Evolutionary conservation across 2,113 vertebrate genomes (phyloP).

Genomic region (Microcebus lehilahytsara): DNA sequence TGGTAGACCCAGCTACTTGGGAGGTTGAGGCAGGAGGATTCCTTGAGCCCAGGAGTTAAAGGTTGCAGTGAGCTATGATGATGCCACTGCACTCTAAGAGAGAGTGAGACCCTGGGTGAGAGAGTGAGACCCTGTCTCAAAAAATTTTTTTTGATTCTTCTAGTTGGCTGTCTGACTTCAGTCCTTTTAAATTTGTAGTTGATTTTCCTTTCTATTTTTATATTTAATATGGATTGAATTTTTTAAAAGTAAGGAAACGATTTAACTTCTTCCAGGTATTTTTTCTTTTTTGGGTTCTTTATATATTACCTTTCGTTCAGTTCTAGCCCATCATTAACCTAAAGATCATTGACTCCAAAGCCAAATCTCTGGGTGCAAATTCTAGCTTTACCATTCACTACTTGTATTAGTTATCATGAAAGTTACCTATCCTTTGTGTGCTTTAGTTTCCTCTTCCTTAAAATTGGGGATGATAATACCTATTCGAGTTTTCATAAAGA

Average conservation of each 20-base stretch:
- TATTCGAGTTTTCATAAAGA: neutral
- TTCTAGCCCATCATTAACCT: neutral
- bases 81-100: too few relatives aligned
- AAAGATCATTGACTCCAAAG: neutral
- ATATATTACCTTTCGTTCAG: neutral
- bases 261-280: neutral
- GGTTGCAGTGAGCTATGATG: too few relatives aligned
- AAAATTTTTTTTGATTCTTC: neutral
- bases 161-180: neutral
- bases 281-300: neutral
- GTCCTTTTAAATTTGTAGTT: neutral
- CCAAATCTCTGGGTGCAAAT: neutral
- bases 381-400: neutral
- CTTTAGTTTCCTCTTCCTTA: neutral
- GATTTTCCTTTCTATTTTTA: neutral
- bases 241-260: neutral
- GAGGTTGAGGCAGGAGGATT: too few relatives aligned
- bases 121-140: neutral
- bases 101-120: too few relatives aligned
- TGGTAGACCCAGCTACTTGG: too few relatives aligned
- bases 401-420: neutral
- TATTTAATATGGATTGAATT: neutral
- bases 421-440: accelerated
- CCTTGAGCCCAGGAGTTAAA: too few relatives aligned
- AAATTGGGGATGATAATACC: neutral